Percentiles rank a stretch among this genome's conserved stretches.
These are phyloP conservation scores for Prosopocoilus inquinatus DNA, from an alignment of 2,888 invertebrate species.

Conservation along the genomic window DNA sequence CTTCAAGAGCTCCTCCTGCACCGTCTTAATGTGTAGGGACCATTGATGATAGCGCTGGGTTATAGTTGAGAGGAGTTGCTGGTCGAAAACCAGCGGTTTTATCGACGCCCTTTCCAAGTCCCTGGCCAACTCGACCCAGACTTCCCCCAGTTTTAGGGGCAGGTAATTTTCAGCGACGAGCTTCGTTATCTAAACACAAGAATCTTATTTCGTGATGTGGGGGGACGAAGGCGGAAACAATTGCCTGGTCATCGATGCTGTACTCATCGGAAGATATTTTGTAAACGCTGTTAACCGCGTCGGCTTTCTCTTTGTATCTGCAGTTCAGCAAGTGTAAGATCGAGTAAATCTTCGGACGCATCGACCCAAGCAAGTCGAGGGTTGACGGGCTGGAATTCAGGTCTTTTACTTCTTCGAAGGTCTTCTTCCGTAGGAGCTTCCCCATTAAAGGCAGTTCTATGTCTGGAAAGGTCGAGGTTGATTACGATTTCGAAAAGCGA, in stretches of 20 bases:
- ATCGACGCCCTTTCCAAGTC: conserved; percentile 45
- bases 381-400: conserved; percentile 42
- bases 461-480: conserved; percentile 33
- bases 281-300: conserved; percentile 46
- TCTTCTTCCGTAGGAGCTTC: conserved; percentile 43
- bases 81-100: conserved; percentile 45
- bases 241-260: conserved; percentile 7
- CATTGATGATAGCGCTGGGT: conserved; percentile 44
- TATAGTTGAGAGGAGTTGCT: conserved; percentile 43
- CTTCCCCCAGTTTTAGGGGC: conserved; percentile 49
- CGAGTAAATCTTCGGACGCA: conserved; percentile 52
- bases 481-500: neutral
- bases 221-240: neutral
- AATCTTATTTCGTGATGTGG: too few species aligned
- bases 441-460: conserved; percentile 48
- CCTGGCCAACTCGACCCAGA: conserved; percentile 48
- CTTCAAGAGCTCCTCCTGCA: conserved; percentile 41
- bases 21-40: conserved; percentile 40
- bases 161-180: conserved; percentile 50
- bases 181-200: conserved; percentile 44
- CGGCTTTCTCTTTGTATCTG: conserved; percentile 39
- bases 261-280: conserved; percentile 31
- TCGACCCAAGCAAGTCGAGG: conserved; percentile 47
- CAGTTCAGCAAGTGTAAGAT: conserved; percentile 46
- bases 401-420: conserved; percentile 35